Conservation (phyloP, 2,113 vertebrate species). For the Paradoxurus hermaphroditus region DNA sequence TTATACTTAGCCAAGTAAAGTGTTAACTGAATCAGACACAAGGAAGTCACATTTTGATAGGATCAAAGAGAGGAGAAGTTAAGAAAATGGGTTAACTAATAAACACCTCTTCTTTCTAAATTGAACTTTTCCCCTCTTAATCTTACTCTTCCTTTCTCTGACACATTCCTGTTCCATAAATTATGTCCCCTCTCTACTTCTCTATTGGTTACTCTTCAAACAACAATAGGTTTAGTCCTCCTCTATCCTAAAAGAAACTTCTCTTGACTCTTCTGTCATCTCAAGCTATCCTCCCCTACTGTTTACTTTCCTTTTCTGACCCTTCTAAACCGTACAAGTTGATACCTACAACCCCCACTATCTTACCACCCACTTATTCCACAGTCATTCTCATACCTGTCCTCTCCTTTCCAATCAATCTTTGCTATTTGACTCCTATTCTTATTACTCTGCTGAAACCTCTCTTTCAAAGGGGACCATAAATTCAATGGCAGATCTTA, state of each 20-base stretch:
- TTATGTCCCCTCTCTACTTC: neutral
- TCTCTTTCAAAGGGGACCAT: slow-evolving; percentile 39
- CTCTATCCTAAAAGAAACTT: neutral
- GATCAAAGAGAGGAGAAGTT: neutral
- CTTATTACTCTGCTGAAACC: slow-evolving; percentile 8
- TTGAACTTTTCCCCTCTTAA: neutral
- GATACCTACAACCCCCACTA: slow-evolving; percentile 8
- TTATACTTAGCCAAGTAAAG: neutral
- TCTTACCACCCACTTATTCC: slow-evolving; percentile 34
- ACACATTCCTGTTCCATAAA: slow-evolving; percentile 36
- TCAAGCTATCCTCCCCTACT: neutral
- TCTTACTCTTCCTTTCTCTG: neutral
- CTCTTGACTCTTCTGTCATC: neutral
- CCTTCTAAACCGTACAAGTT: neutral
- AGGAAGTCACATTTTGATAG: slow-evolving; percentile 25
- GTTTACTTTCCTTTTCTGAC: slow-evolving; percentile 21
- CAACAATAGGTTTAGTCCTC: neutral
- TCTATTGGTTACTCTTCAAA: neutral
- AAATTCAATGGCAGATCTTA: slow-evolving; percentile 28
- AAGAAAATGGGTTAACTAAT: slow-evolving; percentile 4
- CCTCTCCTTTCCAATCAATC: slow-evolving; percentile 23
- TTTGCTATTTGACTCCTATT: slow-evolving; percentile 38
- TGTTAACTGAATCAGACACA: neutral
- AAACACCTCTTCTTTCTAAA: slow-evolving; percentile 25
- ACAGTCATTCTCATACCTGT: slow-evolving; percentile 20